Base-by-base conservation (phyloP, 2,797 vertebrate genomes). In the Eulemur albifrons region DNA sequence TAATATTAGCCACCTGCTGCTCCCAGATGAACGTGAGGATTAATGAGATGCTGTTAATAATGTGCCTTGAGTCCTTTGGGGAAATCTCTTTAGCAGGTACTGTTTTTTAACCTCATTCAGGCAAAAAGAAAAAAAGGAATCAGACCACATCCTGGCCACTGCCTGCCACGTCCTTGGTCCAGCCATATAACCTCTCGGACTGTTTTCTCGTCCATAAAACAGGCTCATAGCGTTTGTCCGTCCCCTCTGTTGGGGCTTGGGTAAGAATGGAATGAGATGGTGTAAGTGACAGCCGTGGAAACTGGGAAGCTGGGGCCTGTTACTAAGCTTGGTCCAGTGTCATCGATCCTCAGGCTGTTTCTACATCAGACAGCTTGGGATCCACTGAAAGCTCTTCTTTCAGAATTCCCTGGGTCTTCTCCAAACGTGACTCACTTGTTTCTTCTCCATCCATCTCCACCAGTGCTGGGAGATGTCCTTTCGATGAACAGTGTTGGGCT, bases 1-100 rank as follows among this genome's bases (percentile, higher is more conserved):
- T 77, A 48, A 75, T 82, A 77, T 88, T 87, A 95, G 77, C 43
- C 73, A 85, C 79, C 82, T 59, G 20, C 81, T 75, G 81, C 35
- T 96, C 43, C 61, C 11, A 25, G 43, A 45, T 38, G 70, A 48
- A 11, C 70, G 5, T 48, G 2, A 94, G 86, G 61, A 81, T 80
- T 85, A 83, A 95, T 73, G 81, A 7, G 30, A 83, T 14, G 9
- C 40, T 52, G 54, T 73, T 75, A 81, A 85, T 48, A 48, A 72
- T 40, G 45, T 38, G 35, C n/a, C 32, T 23, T 11, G 27, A 80
- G 25, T 93, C 67, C 54, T 81, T 76, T 13, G 69, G 84, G 75
- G 88, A 67, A 65, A 93, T 38, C 15, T 76, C 81, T 70, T 79
- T 32, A 90, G 72, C 35, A 85, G 52, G 32, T 32, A 82, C 50